phyloP scores from a whole-genome alignment of 2,888 invertebrate species.

The Acronicta leporina region DNA sequence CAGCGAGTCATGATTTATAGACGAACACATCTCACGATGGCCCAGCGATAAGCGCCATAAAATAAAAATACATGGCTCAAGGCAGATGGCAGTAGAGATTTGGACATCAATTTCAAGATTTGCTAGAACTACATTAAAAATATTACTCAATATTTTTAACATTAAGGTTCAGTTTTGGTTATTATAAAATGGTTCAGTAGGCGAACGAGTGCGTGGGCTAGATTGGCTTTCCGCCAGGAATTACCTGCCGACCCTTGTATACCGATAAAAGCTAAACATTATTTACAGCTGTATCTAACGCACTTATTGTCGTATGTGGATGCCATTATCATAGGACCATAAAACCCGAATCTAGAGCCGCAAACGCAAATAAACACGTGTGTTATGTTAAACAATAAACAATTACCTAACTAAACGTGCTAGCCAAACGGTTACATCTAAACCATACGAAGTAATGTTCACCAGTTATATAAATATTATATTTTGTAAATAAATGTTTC shows the following conservation, averaged over 20 bases:
- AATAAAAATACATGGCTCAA: conserved; percentile 81
- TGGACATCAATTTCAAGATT: conserved; percentile 82
- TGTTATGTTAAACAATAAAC: conserved; percentile 31
- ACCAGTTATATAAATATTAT: no score
- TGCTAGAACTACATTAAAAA: conserved; percentile 51
- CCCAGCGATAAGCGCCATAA: conserved; percentile 72
- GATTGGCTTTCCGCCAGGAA: conserved; percentile 79
- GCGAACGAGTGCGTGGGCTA: conserved; percentile 78
- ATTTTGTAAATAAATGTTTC: no score
- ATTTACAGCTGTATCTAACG: conserved; percentile 78
- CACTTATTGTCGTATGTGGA: conserved; percentile 73
- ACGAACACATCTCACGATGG: conserved; percentile 66
- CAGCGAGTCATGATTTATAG: conserved; percentile 63
- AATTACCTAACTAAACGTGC: conserved; percentile 22
- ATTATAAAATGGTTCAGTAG: conserved; percentile 58
- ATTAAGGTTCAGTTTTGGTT: conserved; percentile 61
- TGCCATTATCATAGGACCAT: conserved; percentile 61
- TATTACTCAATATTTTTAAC: conserved; percentile 50
- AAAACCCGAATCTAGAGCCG: conserved; percentile 47
- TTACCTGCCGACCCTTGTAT: conserved; percentile 86
- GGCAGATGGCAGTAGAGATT: conserved; percentile 82
- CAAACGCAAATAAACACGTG: conserved; percentile 55
- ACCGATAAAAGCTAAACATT: conserved; percentile 84
- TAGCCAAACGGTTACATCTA: conserved; percentile 8
- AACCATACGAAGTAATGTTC: conserved; percentile 16